phyloP scores from a whole-genome alignment of 1,140 invertebrate genomes.

The Drosophila pectinifera region DNA sequence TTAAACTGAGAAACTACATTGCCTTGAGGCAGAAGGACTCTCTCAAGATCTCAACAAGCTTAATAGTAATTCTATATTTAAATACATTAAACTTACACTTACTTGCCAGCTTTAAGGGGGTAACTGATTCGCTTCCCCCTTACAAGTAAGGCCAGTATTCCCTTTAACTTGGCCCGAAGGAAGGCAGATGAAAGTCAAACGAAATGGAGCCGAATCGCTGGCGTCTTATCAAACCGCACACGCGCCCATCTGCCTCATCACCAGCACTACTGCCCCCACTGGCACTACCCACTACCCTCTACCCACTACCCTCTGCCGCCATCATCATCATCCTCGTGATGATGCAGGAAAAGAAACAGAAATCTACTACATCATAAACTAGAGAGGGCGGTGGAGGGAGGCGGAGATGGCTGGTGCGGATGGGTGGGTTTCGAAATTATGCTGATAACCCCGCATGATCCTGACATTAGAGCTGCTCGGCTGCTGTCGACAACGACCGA shows the following conservation, averaged over 20 bases:
- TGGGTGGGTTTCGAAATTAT: constrained; percentile 70
- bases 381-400: constrained; percentile 50
- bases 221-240: constrained; percentile 78
- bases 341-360: constrained; percentile 42
- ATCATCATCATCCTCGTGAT: constrained; percentile 23
- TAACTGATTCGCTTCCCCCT: neutral
- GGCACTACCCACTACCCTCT: too few species aligned
- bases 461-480: constrained; percentile 74
- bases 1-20: too few species aligned
- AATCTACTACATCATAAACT: constrained; percentile 81
- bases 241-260: constrained; percentile 57
- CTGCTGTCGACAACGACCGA: constrained; percentile 30
- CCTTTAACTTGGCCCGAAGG: constrained; percentile 5
- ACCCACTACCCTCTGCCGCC: constrained; percentile 1
- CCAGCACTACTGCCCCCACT: constrained; percentile 10
- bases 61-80: too few species aligned
- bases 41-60: too few species aligned
- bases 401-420: constrained; percentile 27
- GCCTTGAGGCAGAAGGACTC: too few species aligned
- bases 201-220: constrained; percentile 49
- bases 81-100: too few species aligned
- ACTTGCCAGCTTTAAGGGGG: neutral
- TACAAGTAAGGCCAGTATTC: neutral
- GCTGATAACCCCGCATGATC: constrained; percentile 80
- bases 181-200: constrained; percentile 42